phyloP scores from a whole-genome alignment of 2,113 vertebrate genomes.

The Myiagra hebetior region DNA sequence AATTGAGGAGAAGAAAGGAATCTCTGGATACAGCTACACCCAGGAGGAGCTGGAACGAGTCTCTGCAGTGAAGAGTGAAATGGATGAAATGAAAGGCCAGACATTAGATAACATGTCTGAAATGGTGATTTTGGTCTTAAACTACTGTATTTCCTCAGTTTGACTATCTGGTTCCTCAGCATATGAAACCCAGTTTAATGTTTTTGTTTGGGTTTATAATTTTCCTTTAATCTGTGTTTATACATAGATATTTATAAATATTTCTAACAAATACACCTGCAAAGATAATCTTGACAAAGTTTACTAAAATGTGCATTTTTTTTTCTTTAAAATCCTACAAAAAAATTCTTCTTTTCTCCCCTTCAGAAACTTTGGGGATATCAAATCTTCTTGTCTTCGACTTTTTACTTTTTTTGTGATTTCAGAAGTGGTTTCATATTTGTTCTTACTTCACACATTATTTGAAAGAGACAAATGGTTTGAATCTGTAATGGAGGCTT shows the following conservation, averaged over 20 bases:
- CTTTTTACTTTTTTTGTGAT: background rate
- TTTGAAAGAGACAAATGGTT: background rate
- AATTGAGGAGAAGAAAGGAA: slow-evolving; percentile 88
- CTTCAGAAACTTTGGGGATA: background rate
- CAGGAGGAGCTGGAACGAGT: slow-evolving; percentile 94
- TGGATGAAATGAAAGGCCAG: slow-evolving; percentile 91
- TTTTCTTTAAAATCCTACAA: background rate
- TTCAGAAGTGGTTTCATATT: background rate
- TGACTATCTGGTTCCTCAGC: background rate
- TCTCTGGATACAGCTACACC: slow-evolving; percentile 91
- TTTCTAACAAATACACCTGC: background rate
- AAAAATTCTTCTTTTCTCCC: background rate
- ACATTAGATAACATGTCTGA: slow-evolving; percentile 93
- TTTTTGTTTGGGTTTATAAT: background rate
- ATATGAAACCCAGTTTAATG: background rate
- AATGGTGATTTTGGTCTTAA: slow-evolving; percentile 79
- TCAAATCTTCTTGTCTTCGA: background rate
- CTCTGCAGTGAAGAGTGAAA: slow-evolving; percentile 92
- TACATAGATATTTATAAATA: background rate
- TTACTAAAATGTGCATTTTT: background rate
- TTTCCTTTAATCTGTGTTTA: background rate
- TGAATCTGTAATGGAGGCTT: background rate
- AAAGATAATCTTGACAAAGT: background rate
- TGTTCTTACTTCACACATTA: background rate
- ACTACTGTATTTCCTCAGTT: background rate